Base-by-base conservation (phyloP, 2,888 invertebrate species). In the Lagria hirta region DNA sequence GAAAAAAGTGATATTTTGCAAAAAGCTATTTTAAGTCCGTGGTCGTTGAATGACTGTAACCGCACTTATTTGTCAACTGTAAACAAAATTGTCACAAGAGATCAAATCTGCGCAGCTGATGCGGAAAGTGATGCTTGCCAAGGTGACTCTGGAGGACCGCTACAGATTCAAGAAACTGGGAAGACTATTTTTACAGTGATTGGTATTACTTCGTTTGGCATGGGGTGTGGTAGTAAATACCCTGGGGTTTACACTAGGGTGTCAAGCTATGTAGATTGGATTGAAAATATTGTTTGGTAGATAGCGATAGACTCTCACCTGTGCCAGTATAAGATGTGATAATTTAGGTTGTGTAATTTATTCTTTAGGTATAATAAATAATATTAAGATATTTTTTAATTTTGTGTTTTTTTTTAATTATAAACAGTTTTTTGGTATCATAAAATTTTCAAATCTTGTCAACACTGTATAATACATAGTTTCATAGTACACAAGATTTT, bases 61-160 rank as follows among this genome's bases (percentile, higher is more conserved):
- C 35, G 26, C n/a, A 48, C 50, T 2, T 46, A 45, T 27, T 27
- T 32, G 17, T 35, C 26, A 11, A 48, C 46, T 16, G 37, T 43
- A 3, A 36, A 34, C 10, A 46, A 38, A 35, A 18, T 33, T 21
- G 24, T 54, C 2, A 22, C 29, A 8, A 27, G 10, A 3, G 42
- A 18, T 12, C 65, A 65, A 33, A 50, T 65, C 3, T 65, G 65
- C 49, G 64, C 62, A 1, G 52, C 45, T 4, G 52, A 58, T 16
- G 48, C 49, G 22, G 42, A 23, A 14, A 55, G 51, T 30, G 62
- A 63, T 38, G 47, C 61, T 5, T 63, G 63, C 35, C 44, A 46
- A 59, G 64, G 64, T 3, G 64, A 64, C 50, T 64, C 64, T 5
- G 64, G 64, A 24, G 62, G 62, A 7, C 64, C 64, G 4, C 30